phyloP scores from a whole-genome alignment of 2,113 vertebrate genomes.

The Zingel zingel region DNA sequence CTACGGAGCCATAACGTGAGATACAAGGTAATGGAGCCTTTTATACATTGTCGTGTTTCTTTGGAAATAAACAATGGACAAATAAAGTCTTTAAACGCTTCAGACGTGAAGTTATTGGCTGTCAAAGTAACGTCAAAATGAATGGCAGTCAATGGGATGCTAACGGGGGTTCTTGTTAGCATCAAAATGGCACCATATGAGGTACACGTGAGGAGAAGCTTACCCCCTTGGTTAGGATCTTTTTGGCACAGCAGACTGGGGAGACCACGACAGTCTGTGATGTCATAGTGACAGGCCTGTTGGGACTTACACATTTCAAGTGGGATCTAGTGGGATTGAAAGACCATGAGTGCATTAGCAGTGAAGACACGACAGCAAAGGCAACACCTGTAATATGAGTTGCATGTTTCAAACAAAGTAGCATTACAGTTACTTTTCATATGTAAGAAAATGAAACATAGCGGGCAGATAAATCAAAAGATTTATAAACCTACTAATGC shows the following conservation, averaged over 20 bases:
- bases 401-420: slow-evolving; percentile 44
- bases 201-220: too few species aligned
- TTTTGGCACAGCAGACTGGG: slow-evolving; percentile 32
- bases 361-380: slow-evolving; percentile 60
- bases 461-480: slow-evolving; percentile 4
- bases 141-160: too few species aligned
- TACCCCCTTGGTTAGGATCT: slow-evolving; percentile 19
- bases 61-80: too few species aligned
- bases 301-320: slow-evolving; percentile 68
- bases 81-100: too few species aligned
- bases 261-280: slow-evolving; percentile 7
- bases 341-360: slow-evolving; percentile 47
- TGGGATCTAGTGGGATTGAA: slow-evolving; percentile 53
- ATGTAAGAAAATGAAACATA: slow-evolving; percentile 13
- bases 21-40: too few species aligned
- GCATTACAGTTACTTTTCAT: slow-evolving; percentile 47
- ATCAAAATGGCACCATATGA: too few species aligned
- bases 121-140: too few species aligned
- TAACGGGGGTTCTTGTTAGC: too few species aligned
- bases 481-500: not conserved
- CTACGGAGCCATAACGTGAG: too few species aligned
- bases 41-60: too few species aligned
- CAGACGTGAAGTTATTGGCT: too few species aligned
- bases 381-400: slow-evolving; percentile 71
- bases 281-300: slow-evolving; percentile 16